Evolutionary conservation across 2,888 invertebrate genomes (phyloP), one percentile per base, ranked within the genome.

Genomic region (Nineta flava): DNA sequence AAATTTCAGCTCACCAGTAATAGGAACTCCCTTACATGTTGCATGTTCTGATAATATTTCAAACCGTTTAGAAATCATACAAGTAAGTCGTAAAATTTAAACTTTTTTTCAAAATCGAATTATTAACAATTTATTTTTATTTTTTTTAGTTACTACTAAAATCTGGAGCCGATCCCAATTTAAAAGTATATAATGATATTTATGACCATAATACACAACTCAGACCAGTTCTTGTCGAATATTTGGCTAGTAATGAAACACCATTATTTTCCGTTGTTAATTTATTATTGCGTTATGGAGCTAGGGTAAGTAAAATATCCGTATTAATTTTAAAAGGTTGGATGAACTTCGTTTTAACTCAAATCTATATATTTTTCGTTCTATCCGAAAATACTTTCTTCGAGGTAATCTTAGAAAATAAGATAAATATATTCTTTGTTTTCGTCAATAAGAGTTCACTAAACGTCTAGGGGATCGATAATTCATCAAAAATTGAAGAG

Each of bases 21-120:
- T 87, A 50, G 87, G 87, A 1, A 81, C 85, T 0, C 83, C 87
- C 0, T 71, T 88, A 4, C 88, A 88, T 62, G 87, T 87, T 10
- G 87, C 85, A 2, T 85, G 84, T 63, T 83, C 86, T 1, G 87
- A 87, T 60, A 82, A 80, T 59, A 83, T 87, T 48, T 69, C 76
- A 1, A 83, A 86, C 58, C 73, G 83, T 54, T 66, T 75, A 15
- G 67, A 67, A 51, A 68, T 68, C 31, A 55, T 67, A 35, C 58
- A 65, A 57, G 65, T 65, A 55, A 54, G 53, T 26, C 7, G 2
- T 51, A 7, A 42, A 16, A 34, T 38, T 32, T 6, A 16, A 10
- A 9, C 3, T 12, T 12, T 17, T 38, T 12, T 26, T 26, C 9
- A 9, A 47, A 34, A 43, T 47, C 19, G 17, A 43, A 13, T 32